Evolutionary conservation across 2,797 vertebrate species (phyloP), one percentile per base, ranked within the genome.

Genomic region (Cossypha dichroa): DNA sequence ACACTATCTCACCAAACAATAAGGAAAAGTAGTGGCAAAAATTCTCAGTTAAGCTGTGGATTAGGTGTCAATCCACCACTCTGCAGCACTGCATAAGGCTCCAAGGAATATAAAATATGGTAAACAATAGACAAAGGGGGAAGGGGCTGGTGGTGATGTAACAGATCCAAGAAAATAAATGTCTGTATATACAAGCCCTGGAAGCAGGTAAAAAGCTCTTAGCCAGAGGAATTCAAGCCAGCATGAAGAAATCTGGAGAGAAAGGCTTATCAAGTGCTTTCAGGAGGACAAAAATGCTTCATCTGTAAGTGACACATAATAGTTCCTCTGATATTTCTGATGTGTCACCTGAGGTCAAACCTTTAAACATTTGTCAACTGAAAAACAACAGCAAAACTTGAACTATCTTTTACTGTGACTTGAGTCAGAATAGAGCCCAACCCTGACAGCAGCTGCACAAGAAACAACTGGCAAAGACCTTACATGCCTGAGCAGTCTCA

Each of bases 381-480:
- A 64, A 68, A 38, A 38, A 72, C 78, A 95, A 88, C 59, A 85
- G 64, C 36, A 89, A 85, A 85, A 70, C 48, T 67, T 88, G 60
- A 86, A 48, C 48, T 59, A 26, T 84, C 40, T 91, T 82, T 77
- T 93, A 51, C 10, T 3, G 2, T 51, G n/a, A 58, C 60, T 90
- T 81, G 76, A 94, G 73, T 62, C 78, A 95, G 92, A 95, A 51
- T 29, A 66, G 51, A 95, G 62, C 68, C 82, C 76, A 78, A 76
- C 48, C 79, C 64, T 85, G 82, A 91, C 26, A 97, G 85, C 92
- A 97, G 92, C 76, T 96, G 93, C 91, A 82, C 59, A 74, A 74
- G 58, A 60, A 96, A 91, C 92, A 96, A 85, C 90, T 96, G 94
- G 25, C 81, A 94, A 91, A 90, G 33, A 77, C 21, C 89, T 59